Evolutionary conservation across 2,113 vertebrate species (phyloP), one percentile per base, ranked within the genome.

Genomic region (Corythornis vintsioides): DNA sequence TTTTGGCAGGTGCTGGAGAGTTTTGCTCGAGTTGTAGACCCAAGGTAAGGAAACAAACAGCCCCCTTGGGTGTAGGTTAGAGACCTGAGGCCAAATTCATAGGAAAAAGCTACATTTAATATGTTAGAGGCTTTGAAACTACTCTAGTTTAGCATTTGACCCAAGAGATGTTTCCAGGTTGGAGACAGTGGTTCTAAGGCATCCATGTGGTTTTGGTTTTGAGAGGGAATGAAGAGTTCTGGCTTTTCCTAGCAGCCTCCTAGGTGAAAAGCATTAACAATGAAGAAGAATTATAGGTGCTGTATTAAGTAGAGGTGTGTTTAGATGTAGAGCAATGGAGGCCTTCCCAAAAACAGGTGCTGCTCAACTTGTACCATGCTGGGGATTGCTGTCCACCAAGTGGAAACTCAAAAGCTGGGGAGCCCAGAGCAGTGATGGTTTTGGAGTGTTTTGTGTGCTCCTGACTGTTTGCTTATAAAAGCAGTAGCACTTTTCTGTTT

Each of bases 321-420:
- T 83, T 66, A 48, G 45, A 13, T 7, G 3, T 0, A 6, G 0
- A 1, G 77, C 56, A 63, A 8, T 25, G 48, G 29, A 81, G 66
- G 40, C 52, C 24, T 45, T 33, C 13, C n/a, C 43, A 33, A 84
- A 93, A 91, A n/a, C 12, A 82, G 56, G 16, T 50, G 21, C 75
- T 47, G 61, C 29, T 31, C 28, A 74, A 15, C 48, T 42, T 5
- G 4, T 69, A 48, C 17, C 15, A 3, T 0, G 0, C 66, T 79
- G 67, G 48, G 29, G 26, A 13, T 31, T 74, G 81, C 60, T 66
- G 55, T 17, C 20, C 47, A 48, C 16, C 13, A 53, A 64, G 21
- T 61, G 55, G 48, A 73, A 67, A 25, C 63, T 85, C 38, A 10
- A 42, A 73, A 67, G 19, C 12, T 0, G 4, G 74, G 40, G 52